Percentiles rank a stretch among this genome's conserved stretches.
Conservation (phyloP, 2,888 invertebrate species). For the Entomobrya proxima region DNA sequence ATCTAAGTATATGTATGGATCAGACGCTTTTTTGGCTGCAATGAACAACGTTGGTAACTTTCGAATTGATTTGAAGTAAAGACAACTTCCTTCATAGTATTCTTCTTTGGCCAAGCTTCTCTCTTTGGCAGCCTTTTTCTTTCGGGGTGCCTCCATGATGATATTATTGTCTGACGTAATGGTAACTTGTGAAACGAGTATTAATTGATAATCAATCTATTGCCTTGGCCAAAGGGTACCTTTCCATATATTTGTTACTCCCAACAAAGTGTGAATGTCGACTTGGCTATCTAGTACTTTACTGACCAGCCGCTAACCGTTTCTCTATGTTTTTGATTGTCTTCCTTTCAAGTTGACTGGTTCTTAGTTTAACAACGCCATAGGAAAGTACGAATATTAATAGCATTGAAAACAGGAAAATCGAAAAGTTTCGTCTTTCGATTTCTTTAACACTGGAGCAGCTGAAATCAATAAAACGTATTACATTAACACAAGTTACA, state of each 20-base stretch:
- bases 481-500: neutral
- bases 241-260: no score
- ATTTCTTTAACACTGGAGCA: conserved; percentile 46
- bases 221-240: no score
- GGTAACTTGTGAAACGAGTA: no score
- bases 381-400: conserved; percentile 83
- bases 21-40: conserved; percentile 14
- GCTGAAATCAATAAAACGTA: no score
- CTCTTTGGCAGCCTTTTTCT: neutral
- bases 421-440: conserved; percentile 90
- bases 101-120: conserved; percentile 37
- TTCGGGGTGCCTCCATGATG: neutral
- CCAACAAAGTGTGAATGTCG: no score
- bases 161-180: no score
- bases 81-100: conserved; percentile 40
- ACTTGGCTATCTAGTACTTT: neutral
- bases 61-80: conserved; percentile 43
- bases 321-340: conserved; percentile 84
- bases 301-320: conserved; percentile 83
- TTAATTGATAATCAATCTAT: no score
- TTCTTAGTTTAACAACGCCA: conserved; percentile 82
- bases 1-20: conserved; percentile 37
- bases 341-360: conserved; percentile 83
- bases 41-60: conserved; percentile 46
- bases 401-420: conserved; percentile 86